Percentiles rank a stretch among this genome's conserved stretches.
These are phyloP conservation scores for Phaenicophaeus curvirostris DNA, from an alignment of 2,797 vertebrate species.

Conservation along the genomic window DNA sequence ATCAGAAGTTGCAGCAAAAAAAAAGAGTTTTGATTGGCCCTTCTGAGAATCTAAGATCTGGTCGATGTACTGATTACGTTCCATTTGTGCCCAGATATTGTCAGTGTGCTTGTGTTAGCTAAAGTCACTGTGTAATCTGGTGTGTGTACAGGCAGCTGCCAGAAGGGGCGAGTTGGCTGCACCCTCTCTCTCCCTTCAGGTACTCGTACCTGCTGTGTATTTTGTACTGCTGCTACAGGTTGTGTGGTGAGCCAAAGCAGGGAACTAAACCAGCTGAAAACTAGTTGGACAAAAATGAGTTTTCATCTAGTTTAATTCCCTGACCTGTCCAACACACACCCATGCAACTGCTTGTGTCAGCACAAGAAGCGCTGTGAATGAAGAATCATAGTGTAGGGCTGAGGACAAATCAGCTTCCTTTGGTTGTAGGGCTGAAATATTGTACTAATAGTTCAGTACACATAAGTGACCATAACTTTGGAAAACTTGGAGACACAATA, in stretches of 20 bases:
- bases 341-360: neutral
- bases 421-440: neutral
- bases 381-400: fast-evolving
- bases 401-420: neutral
- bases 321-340: neutral
- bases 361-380: neutral
- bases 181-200: neutral
- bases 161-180: neutral
- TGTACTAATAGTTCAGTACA: neutral
- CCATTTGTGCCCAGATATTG: neutral
- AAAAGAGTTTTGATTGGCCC: neutral
- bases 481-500: neutral
- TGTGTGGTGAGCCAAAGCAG: neutral
- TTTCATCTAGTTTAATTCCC: neutral
- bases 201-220: neutral
- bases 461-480: neutral
- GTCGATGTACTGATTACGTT: neutral
- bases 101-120: neutral
- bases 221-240: neutral
- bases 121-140: fast-evolving
- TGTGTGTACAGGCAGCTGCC: neutral
- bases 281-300: neutral
- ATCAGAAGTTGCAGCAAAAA: neutral
- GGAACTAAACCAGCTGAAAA: neutral
- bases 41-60: neutral